A percentile compares a stretch with the other conserved stretches of the same genome.
Evolutionary conservation across 2,797 vertebrate genomes (phyloP).

Genomic region (Sarcoramphus papa): DNA sequence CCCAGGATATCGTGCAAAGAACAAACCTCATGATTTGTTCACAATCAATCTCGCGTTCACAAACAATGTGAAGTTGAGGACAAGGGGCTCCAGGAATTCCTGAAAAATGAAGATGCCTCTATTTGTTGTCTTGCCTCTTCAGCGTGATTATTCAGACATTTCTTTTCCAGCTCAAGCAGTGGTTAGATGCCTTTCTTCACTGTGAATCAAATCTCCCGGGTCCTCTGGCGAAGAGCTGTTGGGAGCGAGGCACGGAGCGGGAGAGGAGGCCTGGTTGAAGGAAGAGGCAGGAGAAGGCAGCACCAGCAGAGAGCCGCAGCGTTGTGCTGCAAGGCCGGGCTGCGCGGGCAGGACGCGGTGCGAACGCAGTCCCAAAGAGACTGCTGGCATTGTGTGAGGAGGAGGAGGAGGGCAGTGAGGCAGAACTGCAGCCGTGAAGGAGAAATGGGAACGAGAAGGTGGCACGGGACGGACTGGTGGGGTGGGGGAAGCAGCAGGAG

Average conservation of each 20-base stretch:
- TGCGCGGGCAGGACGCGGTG: background rate
- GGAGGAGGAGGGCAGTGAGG: background rate
- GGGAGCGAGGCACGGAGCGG: background rate
- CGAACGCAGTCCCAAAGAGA: accelerated
- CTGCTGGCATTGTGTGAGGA: background rate
- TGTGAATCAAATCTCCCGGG: accelerated
- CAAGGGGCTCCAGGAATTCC: background rate
- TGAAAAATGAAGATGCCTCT: background rate
- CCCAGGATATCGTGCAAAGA: background rate
- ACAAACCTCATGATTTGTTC: background rate
- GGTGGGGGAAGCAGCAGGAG: background rate
- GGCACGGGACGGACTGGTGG: background rate
- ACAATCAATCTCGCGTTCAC: too few species aligned
- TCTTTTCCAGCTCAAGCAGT: background rate
- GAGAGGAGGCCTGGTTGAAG: background rate
- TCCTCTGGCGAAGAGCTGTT: background rate
- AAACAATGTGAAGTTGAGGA: background rate
- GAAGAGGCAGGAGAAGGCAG: too few species aligned
- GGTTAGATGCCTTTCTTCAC: too few species aligned
- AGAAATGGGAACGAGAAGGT: background rate
- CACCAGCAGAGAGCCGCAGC: background rate
- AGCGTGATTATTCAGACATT: too few species aligned
- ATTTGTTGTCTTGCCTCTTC: background rate
- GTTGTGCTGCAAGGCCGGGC: background rate
- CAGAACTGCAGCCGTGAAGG: background rate